A percentile compares a stretch with the other conserved stretches of the same genome.
Evolutionary conservation across 2,797 vertebrate species (phyloP).

Genomic region (Chaetodon trifasciatus): DNA sequence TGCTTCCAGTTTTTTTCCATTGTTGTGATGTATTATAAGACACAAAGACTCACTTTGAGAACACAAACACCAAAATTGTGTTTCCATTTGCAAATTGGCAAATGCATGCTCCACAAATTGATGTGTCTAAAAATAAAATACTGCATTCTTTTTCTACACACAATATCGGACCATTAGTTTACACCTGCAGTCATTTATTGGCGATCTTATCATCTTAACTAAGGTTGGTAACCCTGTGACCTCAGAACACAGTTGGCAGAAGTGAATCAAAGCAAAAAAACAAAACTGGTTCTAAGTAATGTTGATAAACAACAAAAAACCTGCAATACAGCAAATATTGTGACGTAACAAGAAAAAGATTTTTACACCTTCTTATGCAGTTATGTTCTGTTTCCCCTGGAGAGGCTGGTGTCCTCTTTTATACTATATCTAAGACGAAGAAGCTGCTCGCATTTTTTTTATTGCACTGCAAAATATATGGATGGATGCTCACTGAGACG

Average conservation of each 20-base stretch:
- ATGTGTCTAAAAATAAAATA: not conserved
- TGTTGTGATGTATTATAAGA: too few relatives aligned
- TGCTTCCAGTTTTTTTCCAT: too few relatives aligned
- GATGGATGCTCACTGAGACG: not conserved
- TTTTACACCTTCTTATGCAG: not conserved
- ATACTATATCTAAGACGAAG: constrained; percentile 2
- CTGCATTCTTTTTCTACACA: not conserved
- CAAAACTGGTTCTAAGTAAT: not conserved
- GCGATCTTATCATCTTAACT: not conserved
- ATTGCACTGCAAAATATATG: constrained; percentile 4
- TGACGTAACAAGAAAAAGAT: not conserved
- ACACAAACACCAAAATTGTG: too few relatives aligned
- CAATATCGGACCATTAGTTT: not conserved
- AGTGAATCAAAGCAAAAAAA: not conserved
- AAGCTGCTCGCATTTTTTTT: constrained; percentile 11
- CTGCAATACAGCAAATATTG: not conserved
- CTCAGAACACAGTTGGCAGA: not conserved
- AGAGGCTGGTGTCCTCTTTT: not conserved
- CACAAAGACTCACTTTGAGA: too few relatives aligned
- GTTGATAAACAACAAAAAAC: not conserved
- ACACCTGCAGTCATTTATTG: not conserved
- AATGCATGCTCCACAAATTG: not conserved
- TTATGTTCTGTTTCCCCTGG: constrained; percentile 23
- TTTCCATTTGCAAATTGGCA: not conserved
- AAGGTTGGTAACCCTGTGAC: not conserved